These are phyloP conservation scores for Dilophus febrilis DNA, from an alignment of 2,888 invertebrate genomes.

Conservation along the genomic window DNA sequence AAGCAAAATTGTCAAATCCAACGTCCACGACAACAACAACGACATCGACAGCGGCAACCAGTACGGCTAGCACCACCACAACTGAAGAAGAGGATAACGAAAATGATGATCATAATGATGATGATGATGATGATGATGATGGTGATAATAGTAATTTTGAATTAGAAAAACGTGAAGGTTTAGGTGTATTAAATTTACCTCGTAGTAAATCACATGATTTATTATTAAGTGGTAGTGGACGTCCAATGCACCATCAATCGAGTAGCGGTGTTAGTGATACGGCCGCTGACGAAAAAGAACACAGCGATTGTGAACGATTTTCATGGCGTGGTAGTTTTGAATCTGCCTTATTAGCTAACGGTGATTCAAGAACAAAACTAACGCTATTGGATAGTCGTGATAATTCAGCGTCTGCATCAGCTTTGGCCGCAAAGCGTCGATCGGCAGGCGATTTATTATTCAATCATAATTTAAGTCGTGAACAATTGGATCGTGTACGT, in stretches of 20 bases:
- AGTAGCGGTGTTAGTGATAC: slow-evolving; percentile 35
- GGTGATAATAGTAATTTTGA: slow-evolving; percentile 45
- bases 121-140: slow-evolving; percentile 14
- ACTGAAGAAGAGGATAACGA: slow-evolving; percentile 22
- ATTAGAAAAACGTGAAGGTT: slow-evolving; percentile 23
- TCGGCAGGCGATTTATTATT: slow-evolving; percentile 72
- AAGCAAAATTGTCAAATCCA: slow-evolving; percentile 36
- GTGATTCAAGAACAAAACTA: slow-evolving; percentile 66
- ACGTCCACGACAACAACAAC: slow-evolving; percentile 28
- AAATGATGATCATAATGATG: too few relatives aligned
- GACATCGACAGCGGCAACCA: too few relatives aligned
- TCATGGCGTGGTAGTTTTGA: slow-evolving; percentile 88
- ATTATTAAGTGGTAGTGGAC: slow-evolving; percentile 44
- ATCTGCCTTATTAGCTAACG: slow-evolving; percentile 66
- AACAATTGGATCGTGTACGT: slow-evolving; percentile 51
- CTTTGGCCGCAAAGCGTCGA: slow-evolving; percentile 56
- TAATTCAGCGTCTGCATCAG: slow-evolving; percentile 44
- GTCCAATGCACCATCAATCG: slow-evolving; percentile 30
- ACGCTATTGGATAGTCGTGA: slow-evolving; percentile 44
- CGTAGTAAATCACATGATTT: slow-evolving; percentile 72
- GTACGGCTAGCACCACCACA: too few relatives aligned
- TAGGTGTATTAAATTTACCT: slow-evolving; percentile 41
- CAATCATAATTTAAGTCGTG: slow-evolving; percentile 59
- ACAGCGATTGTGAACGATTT: slow-evolving; percentile 76
- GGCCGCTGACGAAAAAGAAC: slow-evolving; percentile 45